Conservation (phyloP, 30 jellyfish, hydroid and myxozoan species). For the Mastigias papua region DNA sequence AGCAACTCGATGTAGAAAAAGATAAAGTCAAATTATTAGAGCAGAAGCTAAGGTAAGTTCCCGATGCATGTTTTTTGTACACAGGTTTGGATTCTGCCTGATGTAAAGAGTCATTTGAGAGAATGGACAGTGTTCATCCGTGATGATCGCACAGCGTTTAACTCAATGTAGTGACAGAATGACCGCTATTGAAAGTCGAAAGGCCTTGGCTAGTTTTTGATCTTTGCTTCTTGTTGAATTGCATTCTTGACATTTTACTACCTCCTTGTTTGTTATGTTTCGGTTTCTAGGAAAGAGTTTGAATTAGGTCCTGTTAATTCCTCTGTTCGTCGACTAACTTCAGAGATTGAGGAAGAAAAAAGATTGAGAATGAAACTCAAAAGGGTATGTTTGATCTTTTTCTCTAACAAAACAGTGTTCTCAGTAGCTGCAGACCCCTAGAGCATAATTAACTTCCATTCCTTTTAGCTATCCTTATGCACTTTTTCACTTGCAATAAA, state of each 20-base stretch:
- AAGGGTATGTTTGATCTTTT: slow-evolving; percentile 15
- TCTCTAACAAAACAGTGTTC: neutral
- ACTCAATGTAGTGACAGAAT: too few relatives aligned
- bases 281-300: slow-evolving; percentile 41
- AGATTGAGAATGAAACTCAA: slow-evolving; percentile 19
- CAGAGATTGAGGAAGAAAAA: slow-evolving; percentile 45
- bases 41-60: slow-evolving; percentile 34
- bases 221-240: neutral
- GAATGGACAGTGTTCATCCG: neutral
- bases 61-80: neutral
- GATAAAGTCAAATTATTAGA: slow-evolving; percentile 44
- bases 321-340: slow-evolving; percentile 33
- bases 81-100: neutral
- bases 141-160: too few relatives aligned
- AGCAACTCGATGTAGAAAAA: slow-evolving; percentile 28
- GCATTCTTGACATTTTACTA: neutral
- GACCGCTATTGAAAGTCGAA: too few relatives aligned
- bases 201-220: too few relatives aligned
- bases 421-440: too few relatives aligned
- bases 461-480: too few relatives aligned
- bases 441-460: too few relatives aligned
- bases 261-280: too few relatives aligned
- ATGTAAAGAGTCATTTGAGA: neutral
- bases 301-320: slow-evolving; percentile 25
- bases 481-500: too few relatives aligned